Conservation (phyloP, 2,797 vertebrate genomes). For the Acestrorhynchus altus region DNA sequence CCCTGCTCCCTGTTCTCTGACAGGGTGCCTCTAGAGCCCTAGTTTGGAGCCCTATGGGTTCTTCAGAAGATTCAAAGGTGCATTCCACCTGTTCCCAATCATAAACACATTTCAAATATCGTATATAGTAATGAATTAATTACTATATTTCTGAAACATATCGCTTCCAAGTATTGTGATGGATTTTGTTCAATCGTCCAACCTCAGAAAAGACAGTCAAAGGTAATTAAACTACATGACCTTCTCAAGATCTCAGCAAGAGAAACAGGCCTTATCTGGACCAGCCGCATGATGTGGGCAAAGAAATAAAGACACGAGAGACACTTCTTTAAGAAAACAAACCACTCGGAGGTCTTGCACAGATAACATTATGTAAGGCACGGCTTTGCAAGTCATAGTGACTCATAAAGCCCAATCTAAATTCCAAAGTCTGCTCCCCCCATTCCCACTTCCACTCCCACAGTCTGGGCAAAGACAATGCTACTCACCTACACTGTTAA, state of each 20-base stretch:
- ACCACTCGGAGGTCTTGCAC: background rate
- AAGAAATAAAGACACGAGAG: background rate
- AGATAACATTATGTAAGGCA: background rate
- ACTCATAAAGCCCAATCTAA: conserved; percentile 12
- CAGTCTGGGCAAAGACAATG: background rate
- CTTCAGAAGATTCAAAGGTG: no score
- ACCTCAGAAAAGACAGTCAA: background rate
- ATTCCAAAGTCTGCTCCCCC: background rate
- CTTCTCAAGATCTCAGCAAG: background rate
- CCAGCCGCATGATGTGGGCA: background rate
- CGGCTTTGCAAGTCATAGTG: background rate
- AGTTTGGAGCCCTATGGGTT: no score
- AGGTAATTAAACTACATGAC: background rate
- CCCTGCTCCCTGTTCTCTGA: no score
- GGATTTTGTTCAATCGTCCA: no score
- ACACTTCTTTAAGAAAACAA: background rate
- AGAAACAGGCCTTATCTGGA: background rate
- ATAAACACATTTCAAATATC: no score
- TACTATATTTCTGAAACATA: no score
- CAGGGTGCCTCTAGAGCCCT: no score
- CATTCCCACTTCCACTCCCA: background rate
- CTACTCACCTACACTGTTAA: background rate
- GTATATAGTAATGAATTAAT: no score
- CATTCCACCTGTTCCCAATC: no score
- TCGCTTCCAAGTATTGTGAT: background rate